A percentile compares a stretch with the other conserved stretches of the same genome.
Evolutionary conservation across 2,888 invertebrate genomes (phyloP).

Genomic region (Podabrus alpinus): DNA sequence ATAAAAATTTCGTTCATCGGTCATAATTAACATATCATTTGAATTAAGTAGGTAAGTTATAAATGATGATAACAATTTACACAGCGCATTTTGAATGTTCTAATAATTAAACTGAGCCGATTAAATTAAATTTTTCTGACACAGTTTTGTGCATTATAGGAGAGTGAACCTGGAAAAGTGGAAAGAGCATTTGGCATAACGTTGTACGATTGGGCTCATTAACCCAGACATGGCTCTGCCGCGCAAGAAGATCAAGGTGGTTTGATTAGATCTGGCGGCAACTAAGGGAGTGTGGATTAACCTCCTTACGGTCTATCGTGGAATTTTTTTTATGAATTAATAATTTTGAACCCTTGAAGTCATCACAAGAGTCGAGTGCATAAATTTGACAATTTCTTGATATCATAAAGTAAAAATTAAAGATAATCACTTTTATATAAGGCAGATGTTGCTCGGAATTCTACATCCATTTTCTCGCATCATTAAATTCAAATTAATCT

Average conservation of each 20-base stretch:
- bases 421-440: background rate
- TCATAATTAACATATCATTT: background rate
- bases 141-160: background rate
- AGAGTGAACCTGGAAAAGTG: background rate
- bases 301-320: background rate
- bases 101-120: background rate
- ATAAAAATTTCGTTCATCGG: background rate
- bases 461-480: background rate
- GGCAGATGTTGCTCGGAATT: background rate
- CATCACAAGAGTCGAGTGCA: background rate
- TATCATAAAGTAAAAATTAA: background rate
- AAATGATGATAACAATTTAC: background rate
- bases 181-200: background rate
- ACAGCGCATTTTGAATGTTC: background rate
- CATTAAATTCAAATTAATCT: background rate
- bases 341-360: background rate
- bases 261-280: background rate
- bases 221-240: background rate
- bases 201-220: background rate
- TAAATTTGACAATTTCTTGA: background rate
- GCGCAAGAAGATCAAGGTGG: background rate
- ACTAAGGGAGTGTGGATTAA: background rate
- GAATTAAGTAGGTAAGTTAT: background rate
- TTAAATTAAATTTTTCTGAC: background rate
- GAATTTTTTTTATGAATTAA: background rate